phyloP scores from a whole-genome alignment of 2,113 vertebrate genomes.

The Danio rerio region GRCz12tu NC_133178.1:24402001-24402500 shows the following conservation, averaged over 20 bases:
- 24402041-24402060: slow-evolving; percentile 42
- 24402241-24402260: slow-evolving; percentile 62
- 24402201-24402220: slow-evolving; percentile 47
- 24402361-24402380: slow-evolving; percentile 26
- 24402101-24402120: slow-evolving; percentile 22
- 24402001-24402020: slow-evolving; percentile 34
- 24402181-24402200: slow-evolving; percentile 37
- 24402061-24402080: slow-evolving; percentile 41
- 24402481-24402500: neutral
- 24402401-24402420: slow-evolving; percentile 6
- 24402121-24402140: neutral
- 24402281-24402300: slow-evolving; percentile 12
- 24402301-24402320: neutral
- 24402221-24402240: slow-evolving; percentile 58
- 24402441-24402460: neutral
- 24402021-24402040: slow-evolving; percentile 59
- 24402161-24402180: slow-evolving; percentile 45
- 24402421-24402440: slow-evolving; percentile 12
- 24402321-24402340: neutral
- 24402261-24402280: slow-evolving; percentile 61
- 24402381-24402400: slow-evolving; percentile 24
- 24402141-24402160: slow-evolving; percentile 37
- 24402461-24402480: neutral
- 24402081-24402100: slow-evolving; percentile 41
- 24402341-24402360: neutral